Evolutionary conservation across 2,888 invertebrate genomes (phyloP).

Genomic region (Idaea dimidiata): DNA sequence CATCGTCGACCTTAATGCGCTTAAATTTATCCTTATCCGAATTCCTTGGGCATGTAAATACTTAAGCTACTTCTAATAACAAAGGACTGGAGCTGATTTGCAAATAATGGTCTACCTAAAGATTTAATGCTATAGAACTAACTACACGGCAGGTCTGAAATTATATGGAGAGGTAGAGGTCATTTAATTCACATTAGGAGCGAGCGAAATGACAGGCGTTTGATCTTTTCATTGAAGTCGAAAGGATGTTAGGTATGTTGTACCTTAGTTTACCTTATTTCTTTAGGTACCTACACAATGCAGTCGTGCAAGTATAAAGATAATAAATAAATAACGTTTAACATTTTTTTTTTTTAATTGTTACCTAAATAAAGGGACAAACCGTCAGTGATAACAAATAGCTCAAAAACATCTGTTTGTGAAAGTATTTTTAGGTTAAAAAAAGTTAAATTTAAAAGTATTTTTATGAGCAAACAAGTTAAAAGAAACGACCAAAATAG

Average conservation of each 20-base stretch:
- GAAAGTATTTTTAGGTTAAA: too few relatives aligned
- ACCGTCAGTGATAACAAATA: too few relatives aligned
- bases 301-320: too few relatives aligned
- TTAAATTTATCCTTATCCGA: not conserved
- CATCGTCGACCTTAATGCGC: not conserved
- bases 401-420: too few relatives aligned
- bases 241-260: conserved; percentile 25
- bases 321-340: too few relatives aligned
- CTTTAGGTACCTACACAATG: too few relatives aligned
- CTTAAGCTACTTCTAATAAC: not conserved
- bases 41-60: not conserved
- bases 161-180: conserved; percentile 52
- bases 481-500: too few relatives aligned
- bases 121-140: conserved; percentile 26
- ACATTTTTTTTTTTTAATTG: too few relatives aligned
- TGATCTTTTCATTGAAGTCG: conserved; percentile 62
- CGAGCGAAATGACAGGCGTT: conserved; percentile 47
- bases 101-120: conserved; percentile 30
- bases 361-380: too few relatives aligned
- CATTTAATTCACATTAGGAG: conserved; percentile 68
- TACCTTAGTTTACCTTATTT: not conserved
- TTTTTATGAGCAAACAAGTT: too few relatives aligned
- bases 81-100: conserved; percentile 25
- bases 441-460: too few relatives aligned
- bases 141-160: conserved; percentile 19